Conservation (phyloP, 1,140 invertebrate genomes). For the Octopus sinensis region DNA sequence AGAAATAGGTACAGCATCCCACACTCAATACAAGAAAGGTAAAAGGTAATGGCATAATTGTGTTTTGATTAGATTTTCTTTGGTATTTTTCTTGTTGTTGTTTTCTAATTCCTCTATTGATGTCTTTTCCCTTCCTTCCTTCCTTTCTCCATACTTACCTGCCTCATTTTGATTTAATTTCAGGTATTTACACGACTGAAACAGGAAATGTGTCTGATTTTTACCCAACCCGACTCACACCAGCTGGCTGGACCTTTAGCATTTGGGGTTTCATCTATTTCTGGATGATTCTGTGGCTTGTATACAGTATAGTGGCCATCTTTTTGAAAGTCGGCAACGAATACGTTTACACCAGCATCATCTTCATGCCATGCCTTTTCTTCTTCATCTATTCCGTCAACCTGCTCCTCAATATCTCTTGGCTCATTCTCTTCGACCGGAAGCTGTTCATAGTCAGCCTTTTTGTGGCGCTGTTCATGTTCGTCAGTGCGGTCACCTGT, state of each 20-base stretch:
- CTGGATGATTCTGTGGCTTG: conserved; percentile 39
- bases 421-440: conserved; percentile 49
- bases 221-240: conserved; percentile 43
- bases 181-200: conserved; percentile 42
- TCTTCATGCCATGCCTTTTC: conserved; percentile 32
- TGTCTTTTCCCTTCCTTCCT: too few relatives aligned
- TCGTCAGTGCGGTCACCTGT: conserved; percentile 39
- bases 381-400: conserved; percentile 37
- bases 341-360: conserved; percentile 33
- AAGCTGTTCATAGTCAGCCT: conserved; percentile 32
- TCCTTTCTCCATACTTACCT: neutral
- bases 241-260: conserved; percentile 46
- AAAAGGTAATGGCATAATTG: too few relatives aligned
- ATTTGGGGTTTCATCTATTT: conserved; percentile 52
- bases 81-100: too few relatives aligned
- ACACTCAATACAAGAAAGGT: too few relatives aligned
- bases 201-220: conserved; percentile 40
- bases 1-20: too few relatives aligned
- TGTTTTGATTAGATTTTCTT: too few relatives aligned
- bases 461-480: conserved; percentile 32
- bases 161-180: conserved; percentile 9
- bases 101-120: too few relatives aligned
- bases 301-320: conserved; percentile 40
- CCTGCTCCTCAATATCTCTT: conserved; percentile 40
- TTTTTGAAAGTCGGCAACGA: conserved; percentile 33